phyloP scores from a whole-genome alignment of 92 coral and sea anemone genomes.

The Actinernus sp. region DNA sequence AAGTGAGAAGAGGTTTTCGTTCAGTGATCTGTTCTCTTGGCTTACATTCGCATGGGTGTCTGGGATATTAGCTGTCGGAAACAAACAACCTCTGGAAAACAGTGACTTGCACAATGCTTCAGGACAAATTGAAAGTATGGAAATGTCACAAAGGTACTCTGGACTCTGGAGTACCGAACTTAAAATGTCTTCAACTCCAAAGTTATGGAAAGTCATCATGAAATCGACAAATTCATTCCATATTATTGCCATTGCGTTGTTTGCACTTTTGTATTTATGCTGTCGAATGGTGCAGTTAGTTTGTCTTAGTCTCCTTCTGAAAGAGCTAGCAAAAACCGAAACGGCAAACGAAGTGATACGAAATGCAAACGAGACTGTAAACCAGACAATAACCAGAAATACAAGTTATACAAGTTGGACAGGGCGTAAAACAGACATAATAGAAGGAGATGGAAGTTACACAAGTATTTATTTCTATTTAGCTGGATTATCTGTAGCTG shows the following conservation, averaged over 20 bases:
- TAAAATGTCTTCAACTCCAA: slow-evolving; percentile 3
- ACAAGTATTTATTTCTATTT: not conserved
- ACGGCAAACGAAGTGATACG: too few relatives aligned
- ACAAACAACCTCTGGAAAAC: slow-evolving; percentile 1
- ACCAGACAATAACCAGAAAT: too few relatives aligned
- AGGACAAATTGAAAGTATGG: not conserved
- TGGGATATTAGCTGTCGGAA: not conserved
- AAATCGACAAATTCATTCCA: not conserved
- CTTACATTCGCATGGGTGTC: slow-evolving; percentile 1
- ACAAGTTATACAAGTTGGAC: too few relatives aligned
- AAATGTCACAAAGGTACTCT: not conserved
- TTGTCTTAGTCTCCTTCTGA: not conserved
- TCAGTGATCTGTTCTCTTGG: too few relatives aligned
- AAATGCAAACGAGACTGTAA: too few relatives aligned
- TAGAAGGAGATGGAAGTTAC: not conserved
- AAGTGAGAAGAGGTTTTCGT: too few relatives aligned
- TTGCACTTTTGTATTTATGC: not conserved
- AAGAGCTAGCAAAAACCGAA: not conserved
- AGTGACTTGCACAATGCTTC: not conserved
- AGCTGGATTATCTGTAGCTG: not conserved
- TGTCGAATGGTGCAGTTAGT: slow-evolving; percentile 4
- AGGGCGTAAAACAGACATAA: too few relatives aligned
- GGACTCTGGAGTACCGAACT: not conserved
- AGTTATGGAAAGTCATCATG: not conserved
- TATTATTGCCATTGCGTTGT: not conserved